Base-by-base conservation (phyloP, 1,140 invertebrate genomes). In the Drosophila miranda region DNA sequence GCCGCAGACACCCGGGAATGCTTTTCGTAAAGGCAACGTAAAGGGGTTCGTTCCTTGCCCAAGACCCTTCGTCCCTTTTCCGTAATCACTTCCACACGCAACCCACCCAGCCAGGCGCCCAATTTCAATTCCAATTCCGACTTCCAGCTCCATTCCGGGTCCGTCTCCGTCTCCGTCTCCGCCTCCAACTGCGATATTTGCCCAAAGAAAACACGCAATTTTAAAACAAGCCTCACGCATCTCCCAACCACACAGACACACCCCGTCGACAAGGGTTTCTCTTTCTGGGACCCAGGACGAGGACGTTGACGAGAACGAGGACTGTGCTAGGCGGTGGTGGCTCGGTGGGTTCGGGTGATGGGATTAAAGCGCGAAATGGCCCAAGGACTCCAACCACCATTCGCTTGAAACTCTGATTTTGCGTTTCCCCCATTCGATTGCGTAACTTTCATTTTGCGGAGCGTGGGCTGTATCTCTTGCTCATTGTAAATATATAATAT, bases 151-250 rank as follows among this genome's bases (percentile, higher is more conserved):
- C 11, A 38, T 0, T 13, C 4, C 34, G 3, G 3, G 3, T 4
- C 34, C 8, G 8, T 0, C 6, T 7, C 28, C 28, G 28, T 9
- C 30, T 34, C 9, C 30, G 2, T 9, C 34, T 11, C 11, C 34
- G 11, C 11, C 34, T 13, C 42, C 43, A 16, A 34, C 19, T 34
- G 38, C 46, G 54, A 38, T 52, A 64, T 64, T 43, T 60, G 50
- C 7, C 46, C 26, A 19, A 44, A 19, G 52, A 55, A 53, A 74
- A 71, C 80, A 86, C 81, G 81, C 81, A 86, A 86, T 86, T 86
- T 84, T 74, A 82, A 87, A 87, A 87, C 83, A 87, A 78, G 79
- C 45, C 76, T 78, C 79, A 83, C 80, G 79, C 79, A 63, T 66
- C 56, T 50, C 62, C 69, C 69, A 23, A 69, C 70, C 78, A 81